Percentiles rank a stretch among this genome's conserved stretches.
phyloP scores from a whole-genome alignment of 92 coral and sea anemone genomes.

The Porites evermanni region DNA sequence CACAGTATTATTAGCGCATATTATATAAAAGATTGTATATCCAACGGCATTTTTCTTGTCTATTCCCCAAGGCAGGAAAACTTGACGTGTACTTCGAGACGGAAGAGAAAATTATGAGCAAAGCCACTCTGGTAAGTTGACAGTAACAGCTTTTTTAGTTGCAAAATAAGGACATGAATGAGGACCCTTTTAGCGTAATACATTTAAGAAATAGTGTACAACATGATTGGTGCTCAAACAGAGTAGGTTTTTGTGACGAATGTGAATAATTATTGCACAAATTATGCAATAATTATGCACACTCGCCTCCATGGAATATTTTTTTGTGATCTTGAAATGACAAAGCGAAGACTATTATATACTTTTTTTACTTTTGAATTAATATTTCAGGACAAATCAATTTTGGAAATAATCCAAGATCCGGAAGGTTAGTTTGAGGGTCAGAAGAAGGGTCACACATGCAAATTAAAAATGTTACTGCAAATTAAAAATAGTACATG shows the following conservation, averaged over 20 bases:
- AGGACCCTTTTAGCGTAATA: background rate
- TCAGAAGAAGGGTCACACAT: too few relatives aligned
- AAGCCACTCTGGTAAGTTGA: conserved; percentile 84
- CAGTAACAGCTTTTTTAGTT: background rate
- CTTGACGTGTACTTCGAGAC: conserved; percentile 97
- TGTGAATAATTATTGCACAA: background rate
- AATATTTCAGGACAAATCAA: conserved; percentile 90
- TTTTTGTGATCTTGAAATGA: too few relatives aligned
- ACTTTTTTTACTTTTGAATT: background rate
- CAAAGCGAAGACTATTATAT: background rate
- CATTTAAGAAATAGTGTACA: background rate
- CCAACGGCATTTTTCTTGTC: background rate
- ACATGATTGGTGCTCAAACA: background rate
- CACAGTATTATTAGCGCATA: background rate
- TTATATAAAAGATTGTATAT: background rate
- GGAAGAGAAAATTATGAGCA: conserved; percentile 98
- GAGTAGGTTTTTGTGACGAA: too few relatives aligned
- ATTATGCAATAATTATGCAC: too few relatives aligned
- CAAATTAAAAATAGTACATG: too few relatives aligned
- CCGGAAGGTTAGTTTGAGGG: conserved; percentile 80
- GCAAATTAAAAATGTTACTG: too few relatives aligned
- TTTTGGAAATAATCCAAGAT: conserved; percentile 97
- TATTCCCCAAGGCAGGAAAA: conserved; percentile 80
- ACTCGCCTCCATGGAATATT: too few relatives aligned
- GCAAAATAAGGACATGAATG: background rate